A percentile compares a stretch with the other conserved stretches of the same genome.
Conservation (phyloP, 2,797 vertebrate genomes). For the Danio tinwini region DNA sequence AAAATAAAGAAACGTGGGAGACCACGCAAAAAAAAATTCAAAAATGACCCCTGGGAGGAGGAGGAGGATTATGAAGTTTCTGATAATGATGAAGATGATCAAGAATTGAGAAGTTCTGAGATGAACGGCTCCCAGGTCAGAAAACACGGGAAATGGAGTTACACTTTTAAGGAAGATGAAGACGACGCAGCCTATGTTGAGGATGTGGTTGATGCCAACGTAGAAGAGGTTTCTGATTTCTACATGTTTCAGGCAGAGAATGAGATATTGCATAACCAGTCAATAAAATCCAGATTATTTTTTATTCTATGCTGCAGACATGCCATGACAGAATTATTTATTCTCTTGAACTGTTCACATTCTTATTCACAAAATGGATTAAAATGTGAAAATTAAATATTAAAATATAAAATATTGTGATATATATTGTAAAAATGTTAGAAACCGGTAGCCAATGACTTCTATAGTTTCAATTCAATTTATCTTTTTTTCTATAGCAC, state of each 20-base stretch:
- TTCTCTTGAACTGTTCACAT: neutral
- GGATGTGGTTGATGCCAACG: constrained; percentile 37
- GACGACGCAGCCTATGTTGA: constrained; percentile 3
- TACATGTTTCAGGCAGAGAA: neutral
- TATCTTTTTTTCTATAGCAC: too few relatives aligned
- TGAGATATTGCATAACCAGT: neutral
- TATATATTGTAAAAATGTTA: too few relatives aligned
- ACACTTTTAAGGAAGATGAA: constrained; percentile 35
- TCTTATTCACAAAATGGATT: neutral
- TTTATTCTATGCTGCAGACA: neutral
- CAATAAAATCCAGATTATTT: neutral
- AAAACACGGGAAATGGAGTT: constrained; percentile 19
- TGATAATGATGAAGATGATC: neutral
- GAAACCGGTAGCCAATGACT: too few relatives aligned
- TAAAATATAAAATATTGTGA: too few relatives aligned
- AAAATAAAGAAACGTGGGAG: constrained; percentile 30
- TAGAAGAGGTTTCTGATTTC: constrained; percentile 37
- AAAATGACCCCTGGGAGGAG: constrained; percentile 5
- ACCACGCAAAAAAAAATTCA: constrained; percentile 10
- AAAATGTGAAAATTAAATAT: too few relatives aligned
- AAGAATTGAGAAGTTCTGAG: neutral
- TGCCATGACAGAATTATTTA: neutral
- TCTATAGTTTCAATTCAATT: too few relatives aligned
- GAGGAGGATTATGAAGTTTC: constrained; percentile 31
- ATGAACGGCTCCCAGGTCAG: constrained; percentile 8